These are phyloP conservation scores for Burhinus oedicnemus DNA, from an alignment of 2,113 vertebrate species.

Conservation along the genomic window DNA sequence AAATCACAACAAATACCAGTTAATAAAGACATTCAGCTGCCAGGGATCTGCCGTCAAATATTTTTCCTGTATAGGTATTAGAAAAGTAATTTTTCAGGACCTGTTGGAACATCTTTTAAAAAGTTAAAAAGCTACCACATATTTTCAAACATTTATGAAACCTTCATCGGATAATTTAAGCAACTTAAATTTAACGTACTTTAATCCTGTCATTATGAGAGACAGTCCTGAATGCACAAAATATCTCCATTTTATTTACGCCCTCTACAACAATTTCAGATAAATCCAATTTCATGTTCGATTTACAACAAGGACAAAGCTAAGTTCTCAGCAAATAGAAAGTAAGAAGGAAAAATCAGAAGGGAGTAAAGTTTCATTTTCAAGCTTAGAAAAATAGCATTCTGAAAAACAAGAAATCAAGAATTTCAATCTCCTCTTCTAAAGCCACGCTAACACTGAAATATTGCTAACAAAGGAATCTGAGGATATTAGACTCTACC, in stretches of 20 bases:
- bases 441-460: not conserved
- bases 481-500: not conserved
- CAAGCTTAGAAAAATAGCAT: not conserved
- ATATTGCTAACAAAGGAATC: not conserved
- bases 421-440: not conserved
- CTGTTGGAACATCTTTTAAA: not conserved
- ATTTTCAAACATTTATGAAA: not conserved
- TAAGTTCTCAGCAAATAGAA: not conserved
- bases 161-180: not conserved
- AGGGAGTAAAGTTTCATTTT: not conserved
- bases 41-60: not conserved
- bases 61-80: not conserved
- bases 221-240: not conserved
- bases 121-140: not conserved
- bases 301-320: not conserved
- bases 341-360: not conserved
- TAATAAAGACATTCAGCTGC: not conserved
- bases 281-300: conserved; percentile 8
- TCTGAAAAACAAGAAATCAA: not conserved
- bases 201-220: not conserved
- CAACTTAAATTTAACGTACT: not conserved
- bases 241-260: not conserved
- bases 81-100: not conserved
- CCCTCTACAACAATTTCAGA: not conserved
- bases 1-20: not conserved